Base-by-base conservation (phyloP, 2,797 vertebrate species). In the Acrossocheilus fasciatus region DNA sequence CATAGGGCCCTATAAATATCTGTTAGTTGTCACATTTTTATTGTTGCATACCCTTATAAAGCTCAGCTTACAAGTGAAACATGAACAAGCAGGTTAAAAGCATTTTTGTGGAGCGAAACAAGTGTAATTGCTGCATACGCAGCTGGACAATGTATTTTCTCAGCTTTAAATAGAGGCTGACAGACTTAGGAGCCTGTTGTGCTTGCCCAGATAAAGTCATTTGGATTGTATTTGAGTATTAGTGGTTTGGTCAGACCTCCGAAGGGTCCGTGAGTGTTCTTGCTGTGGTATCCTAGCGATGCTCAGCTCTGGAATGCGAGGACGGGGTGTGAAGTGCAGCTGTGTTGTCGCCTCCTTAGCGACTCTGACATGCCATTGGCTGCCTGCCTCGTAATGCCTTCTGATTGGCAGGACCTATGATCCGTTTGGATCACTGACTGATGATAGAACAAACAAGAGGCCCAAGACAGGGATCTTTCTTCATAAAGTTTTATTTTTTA, bases 201-300 rank as follows among this genome's bases (percentile, higher is more conserved):
- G 80, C 36, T 83, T 43, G 70, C 75, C 15, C 52, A 39, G 50
- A 78, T 81, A 30, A 81, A 69, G 66, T 86, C 75, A 66, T 30
- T 78, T 52, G 26, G 39, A 59, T 73, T n/a, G 62, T 17, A 14
- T 86, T 82, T 82, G 34, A 64, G 50, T 41, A 41, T 45, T 72
- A 6, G 12, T 79, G 23, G 39, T 80, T 54, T 79, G 59, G 45
- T 81, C 54, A 66, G 39, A 62, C 57, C 62, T 45, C 72, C 50
- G 54, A 41, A n/a, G 11, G 84, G 36, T 82, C 85, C n/a, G 41
- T 45, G 70, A 77, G 64, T n/a, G 8, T 83, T 89, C 62, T 72
- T 57, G n/a, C 52, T 34, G 62, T 64, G 45, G 84, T 89, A 68
- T 90, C 90, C 72, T 86, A 85, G 87, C 74, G 45, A 87, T 89